Conservation (phyloP, 1,140 invertebrate genomes). For the Drosophila miranda region DNA sequence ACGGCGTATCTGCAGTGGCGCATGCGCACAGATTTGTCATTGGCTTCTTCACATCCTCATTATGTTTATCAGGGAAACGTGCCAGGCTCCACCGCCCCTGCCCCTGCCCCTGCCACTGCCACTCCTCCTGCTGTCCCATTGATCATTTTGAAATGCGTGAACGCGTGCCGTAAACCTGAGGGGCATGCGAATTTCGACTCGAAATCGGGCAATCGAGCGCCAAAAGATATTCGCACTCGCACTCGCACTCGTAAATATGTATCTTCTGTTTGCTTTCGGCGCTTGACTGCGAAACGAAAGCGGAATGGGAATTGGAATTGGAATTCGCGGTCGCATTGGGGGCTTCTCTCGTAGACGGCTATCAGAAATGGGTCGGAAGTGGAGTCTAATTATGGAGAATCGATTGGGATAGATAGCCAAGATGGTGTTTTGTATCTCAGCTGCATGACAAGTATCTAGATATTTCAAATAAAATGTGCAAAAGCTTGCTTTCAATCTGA, state of each 20-base stretch:
- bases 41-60: constrained; percentile 1
- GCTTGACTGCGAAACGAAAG: constrained; percentile 4
- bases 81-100: not conserved
- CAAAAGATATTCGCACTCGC: constrained; percentile 15
- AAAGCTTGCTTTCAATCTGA: too few relatives aligned
- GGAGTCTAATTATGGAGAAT: constrained; percentile 33
- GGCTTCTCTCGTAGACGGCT: not conserved
- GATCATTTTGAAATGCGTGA: constrained; percentile 44
- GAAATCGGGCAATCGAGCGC: constrained; percentile 9
- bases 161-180: constrained; percentile 53
- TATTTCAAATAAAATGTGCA: too few relatives aligned
- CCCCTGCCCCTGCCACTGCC: not conserved
- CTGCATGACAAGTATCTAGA: constrained; percentile 21
- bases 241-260: constrained; percentile 12
- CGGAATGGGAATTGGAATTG: constrained; percentile 7
- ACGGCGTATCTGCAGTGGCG: constrained; percentile 6
- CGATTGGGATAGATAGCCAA: constrained; percentile 10
- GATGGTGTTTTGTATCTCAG: not conserved
- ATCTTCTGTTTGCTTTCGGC: constrained; percentile 2
- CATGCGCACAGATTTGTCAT: constrained; percentile 37
- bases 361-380: constrained; percentile 34
- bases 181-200: constrained; percentile 26
- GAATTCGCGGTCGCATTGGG: not conserved
- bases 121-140: too few relatives aligned
- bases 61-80: constrained; percentile 29